Conservation (phyloP, 2,113 vertebrate species). For the Oreocharis arfaki region DNA sequence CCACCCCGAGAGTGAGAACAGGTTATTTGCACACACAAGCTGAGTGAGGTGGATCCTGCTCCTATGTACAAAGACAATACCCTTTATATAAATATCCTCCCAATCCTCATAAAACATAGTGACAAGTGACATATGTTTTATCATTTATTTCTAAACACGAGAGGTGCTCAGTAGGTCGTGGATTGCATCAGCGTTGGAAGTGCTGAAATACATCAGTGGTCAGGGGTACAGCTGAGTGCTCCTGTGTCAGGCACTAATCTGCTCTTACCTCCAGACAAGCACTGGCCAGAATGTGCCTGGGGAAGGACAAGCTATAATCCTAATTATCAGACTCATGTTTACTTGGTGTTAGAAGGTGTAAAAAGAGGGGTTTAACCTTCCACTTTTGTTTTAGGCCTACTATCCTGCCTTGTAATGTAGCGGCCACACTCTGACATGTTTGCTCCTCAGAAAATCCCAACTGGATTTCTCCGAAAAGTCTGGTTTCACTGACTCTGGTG, state of each 20-base stretch:
- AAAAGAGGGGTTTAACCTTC: background rate
- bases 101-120: background rate
- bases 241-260: background rate
- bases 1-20: background rate
- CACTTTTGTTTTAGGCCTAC: background rate
- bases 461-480: background rate
- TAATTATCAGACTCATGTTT: background rate
- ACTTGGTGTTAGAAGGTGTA: background rate
- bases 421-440: background rate
- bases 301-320: background rate
- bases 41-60: background rate
- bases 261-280: background rate
- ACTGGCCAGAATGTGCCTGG: background rate
- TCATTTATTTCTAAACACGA: background rate
- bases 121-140: background rate
- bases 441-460: background rate
- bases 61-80: background rate
- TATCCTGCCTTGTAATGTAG: background rate
- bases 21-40: background rate
- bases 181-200: background rate
- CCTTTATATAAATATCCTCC: background rate
- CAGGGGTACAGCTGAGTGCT: background rate
- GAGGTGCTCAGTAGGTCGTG: rapidly evolving
- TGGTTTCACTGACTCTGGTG: background rate
- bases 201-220: background rate